Base-by-base conservation (phyloP, 2,888 invertebrate genomes). In the Oligia strigilis region DNA sequence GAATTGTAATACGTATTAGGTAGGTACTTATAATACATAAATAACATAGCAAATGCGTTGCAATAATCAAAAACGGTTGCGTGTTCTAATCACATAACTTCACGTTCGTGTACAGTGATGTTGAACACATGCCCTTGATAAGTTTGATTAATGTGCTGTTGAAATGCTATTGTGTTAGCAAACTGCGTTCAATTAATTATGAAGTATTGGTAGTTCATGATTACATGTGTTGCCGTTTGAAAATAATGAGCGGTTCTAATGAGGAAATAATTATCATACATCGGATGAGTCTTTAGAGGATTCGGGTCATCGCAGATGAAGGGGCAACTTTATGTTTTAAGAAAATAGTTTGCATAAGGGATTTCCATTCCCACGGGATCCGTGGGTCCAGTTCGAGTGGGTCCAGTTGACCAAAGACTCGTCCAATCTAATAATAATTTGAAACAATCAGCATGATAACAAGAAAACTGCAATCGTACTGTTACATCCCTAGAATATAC, bases 91-190 rank as follows among this genome's bases (percentile, higher is more conserved):
- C 36, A 81, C 84, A 87, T 89, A 84, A 89, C 75, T 78, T 76
- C 29, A 70, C 17, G 83, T 89, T 85, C 88, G 83, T 88, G 89
- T 80, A 75, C 72, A 80, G 46, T 60, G 58, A 55, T 79, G 88
- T 88, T 73, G 80, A 84, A 89, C 81, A 86, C 64, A 82, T 89
- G 88, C 85, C 90, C 88, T 89, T 89, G 90, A 84, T 85, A 82
- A 70, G 46, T 78, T 77, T 88, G 87, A 88, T 80, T 81, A 82
- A 89, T 89, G 86, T 73, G 43, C 77, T 81, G 83, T 75, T 85
- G 82, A 88, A 86, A 87, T 83, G 84, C 87, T 84, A 84, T 85
- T 84, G 82, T 87, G 84, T 84, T 89, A 86, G 79, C 81, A 71
- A 71, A 81, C 73, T 77, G 84, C 70, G 82, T 80, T 82, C 78